Base-by-base conservation (phyloP, 2,113 vertebrate genomes). In the Chloropsis cyanopogon region DNA sequence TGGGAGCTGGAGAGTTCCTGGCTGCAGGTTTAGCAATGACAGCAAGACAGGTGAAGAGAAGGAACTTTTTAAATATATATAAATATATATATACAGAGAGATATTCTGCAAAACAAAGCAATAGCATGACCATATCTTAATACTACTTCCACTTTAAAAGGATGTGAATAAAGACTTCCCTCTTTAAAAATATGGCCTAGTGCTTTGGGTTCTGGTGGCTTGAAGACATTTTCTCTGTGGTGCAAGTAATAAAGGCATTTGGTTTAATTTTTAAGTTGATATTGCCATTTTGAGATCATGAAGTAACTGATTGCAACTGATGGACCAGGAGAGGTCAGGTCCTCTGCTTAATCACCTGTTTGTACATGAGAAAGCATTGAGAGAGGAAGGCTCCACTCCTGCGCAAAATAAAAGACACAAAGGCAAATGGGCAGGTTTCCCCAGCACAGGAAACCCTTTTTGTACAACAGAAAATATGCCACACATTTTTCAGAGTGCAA, bases 401-500 rank as follows among this genome's bases (percentile, higher is more conserved):
- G 42, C 81, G 69, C 5, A 15, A 73, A 52, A 35, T 33, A 47
- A 85, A 71, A 81, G 39, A 39, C 60, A 91, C 91, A 75, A 86
- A 97, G 46, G 86, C 75, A 66, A 80, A 46, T 2, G 10, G 93
- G 88, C 65, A 88, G 80, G 64, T 86, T 72, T 88, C 71, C 42
- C 35, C 20, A 2, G 41, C 65, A 75, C 91, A 93, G 94, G 91
- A 96, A 95, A 95, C 33, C 16, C 44, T 46, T 86, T 92, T 41
- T 49, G 61, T 50, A 35, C 68, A 83, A 16, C 14, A 63, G 4
- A 4, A 63, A 78, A 68, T 2, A 1, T 63, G 64, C 47, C 20
- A 21, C 0, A 0, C 31, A 68, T 39, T 76, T 68, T 47, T 19
- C 82, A 73, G 63, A 95, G 14, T 0, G 0, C 0, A 0, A 47